A percentile compares a stretch with the other conserved stretches of the same genome.
Evolutionary conservation across 1,140 invertebrate genomes (phyloP).

Genomic region (Batillaria attramentaria): DNA sequence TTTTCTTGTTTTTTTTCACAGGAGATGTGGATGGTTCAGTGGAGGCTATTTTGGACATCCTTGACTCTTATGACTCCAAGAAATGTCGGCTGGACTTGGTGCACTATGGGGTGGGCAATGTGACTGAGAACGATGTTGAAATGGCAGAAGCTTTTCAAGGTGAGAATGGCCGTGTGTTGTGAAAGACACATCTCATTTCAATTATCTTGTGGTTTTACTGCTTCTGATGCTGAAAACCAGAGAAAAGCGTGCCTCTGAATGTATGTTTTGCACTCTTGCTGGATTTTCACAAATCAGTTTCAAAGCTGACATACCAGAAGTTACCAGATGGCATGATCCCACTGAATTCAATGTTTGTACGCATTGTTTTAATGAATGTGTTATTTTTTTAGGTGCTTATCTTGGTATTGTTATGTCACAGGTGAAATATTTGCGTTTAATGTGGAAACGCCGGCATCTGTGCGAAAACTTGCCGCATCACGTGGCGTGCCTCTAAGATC

Average conservation of each 20-base stretch:
- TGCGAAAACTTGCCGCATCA: conserved; percentile 74
- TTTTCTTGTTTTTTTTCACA: conserved; percentile 37
- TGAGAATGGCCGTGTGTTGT: conserved; percentile 54
- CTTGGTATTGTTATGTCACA: conserved; percentile 55
- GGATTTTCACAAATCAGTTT: too few relatives aligned
- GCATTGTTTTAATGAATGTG: background rate
- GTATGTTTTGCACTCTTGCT: too few relatives aligned
- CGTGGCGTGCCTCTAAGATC: conserved; percentile 78
- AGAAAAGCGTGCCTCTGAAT: too few relatives aligned
- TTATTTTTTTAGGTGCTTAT: background rate
- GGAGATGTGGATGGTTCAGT: conserved; percentile 80
- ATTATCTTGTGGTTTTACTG: background rate
- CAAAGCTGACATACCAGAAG: too few relatives aligned
- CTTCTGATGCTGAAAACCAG: too few relatives aligned
- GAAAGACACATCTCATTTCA: background rate
- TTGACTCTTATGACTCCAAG: conserved; percentile 88
- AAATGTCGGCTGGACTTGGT: conserved; percentile 88
- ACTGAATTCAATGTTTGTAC: background rate
- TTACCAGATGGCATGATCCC: too few relatives aligned
- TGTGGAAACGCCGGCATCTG: conserved; percentile 75
- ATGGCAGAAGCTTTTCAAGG: conserved; percentile 87
- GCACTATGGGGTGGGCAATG: conserved; percentile 89
- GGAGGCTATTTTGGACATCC: conserved; percentile 92
- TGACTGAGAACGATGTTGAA: conserved; percentile 88
- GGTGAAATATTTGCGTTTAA: conserved; percentile 92